A percentile compares a stretch with the other conserved stretches of the same genome.
These are phyloP conservation scores for Pelusios castaneus DNA, from an alignment of 2,113 vertebrate genomes.

Conservation along the genomic window DNA sequence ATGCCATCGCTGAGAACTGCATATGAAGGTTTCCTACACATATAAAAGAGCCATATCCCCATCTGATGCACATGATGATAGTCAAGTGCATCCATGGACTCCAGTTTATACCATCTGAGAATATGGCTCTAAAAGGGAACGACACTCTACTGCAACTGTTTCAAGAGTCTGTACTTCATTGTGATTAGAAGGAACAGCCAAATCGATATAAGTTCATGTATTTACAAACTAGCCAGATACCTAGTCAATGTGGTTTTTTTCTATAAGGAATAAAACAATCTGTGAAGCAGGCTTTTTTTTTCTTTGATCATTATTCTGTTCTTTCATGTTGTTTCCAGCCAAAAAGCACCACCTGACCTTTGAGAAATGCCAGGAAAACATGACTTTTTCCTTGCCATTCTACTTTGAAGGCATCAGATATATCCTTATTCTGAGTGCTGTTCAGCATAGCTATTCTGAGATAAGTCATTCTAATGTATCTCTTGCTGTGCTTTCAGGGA, in stretches of 20 bases:
- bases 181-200: slow-evolving; percentile 65
- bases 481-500: background rate
- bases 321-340: slow-evolving; percentile 24
- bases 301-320: slow-evolving; percentile 40
- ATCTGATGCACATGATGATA: background rate
- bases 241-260: background rate
- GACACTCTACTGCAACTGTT: background rate
- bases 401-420: background rate
- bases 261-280: slow-evolving; percentile 22
- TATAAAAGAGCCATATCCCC: background rate
- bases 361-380: slow-evolving; percentile 60
- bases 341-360: slow-evolving; percentile 44
- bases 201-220: slow-evolving; percentile 54
- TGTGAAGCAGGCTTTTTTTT: slow-evolving; percentile 19
- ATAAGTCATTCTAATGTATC: background rate
- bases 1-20: background rate
- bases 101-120: slow-evolving; percentile 12
- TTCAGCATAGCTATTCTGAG: background rate
- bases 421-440: background rate
- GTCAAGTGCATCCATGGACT: background rate
- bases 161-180: slow-evolving; percentile 47
- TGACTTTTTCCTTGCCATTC: slow-evolving; percentile 10
- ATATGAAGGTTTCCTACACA: background rate
- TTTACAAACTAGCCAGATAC: slow-evolving; percentile 49
- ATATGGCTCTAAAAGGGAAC: slow-evolving; percentile 10